Evolutionary conservation across 1,140 invertebrate species (phyloP).

Genomic region (Patella vulgata): DNA sequence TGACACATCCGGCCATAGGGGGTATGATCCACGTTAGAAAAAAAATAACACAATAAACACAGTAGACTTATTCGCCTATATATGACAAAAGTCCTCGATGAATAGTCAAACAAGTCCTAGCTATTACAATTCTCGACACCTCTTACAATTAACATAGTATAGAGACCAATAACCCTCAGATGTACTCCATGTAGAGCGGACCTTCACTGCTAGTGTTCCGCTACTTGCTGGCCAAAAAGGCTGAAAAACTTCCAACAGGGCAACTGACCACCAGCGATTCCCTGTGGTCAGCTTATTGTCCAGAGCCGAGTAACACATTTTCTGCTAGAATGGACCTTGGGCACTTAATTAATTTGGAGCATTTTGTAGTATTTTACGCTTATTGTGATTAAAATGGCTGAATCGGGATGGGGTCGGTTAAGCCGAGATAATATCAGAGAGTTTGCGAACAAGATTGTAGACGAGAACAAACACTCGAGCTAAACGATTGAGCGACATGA

Average conservation of each 20-base stretch:
- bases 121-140: slow-evolving; percentile 3
- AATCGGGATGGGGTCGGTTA: slow-evolving; percentile 2
- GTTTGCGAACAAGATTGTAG: too few species aligned
- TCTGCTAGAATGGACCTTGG: slow-evolving; percentile 6
- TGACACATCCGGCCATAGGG: background rate
- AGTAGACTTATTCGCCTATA: background rate
- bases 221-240: background rate
- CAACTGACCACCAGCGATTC: background rate
- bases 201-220: background rate
- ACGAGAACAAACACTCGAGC: slow-evolving; percentile 10
- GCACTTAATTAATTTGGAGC: slow-evolving; percentile 18
- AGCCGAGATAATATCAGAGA: slow-evolving; percentile 13
- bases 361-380: slow-evolving; percentile 13
- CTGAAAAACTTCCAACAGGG: background rate
- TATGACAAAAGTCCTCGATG: background rate
- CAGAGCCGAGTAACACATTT: slow-evolving; percentile 4
- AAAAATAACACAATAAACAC: background rate
- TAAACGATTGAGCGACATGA: background rate
- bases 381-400: slow-evolving; percentile 3
- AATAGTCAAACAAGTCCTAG: background rate
- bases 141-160: too few species aligned
- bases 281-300: slow-evolving; percentile 1
- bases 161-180: too few species aligned
- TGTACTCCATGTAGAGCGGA: too few species aligned
- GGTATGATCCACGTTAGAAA: background rate